Conservation (phyloP, 1,140 invertebrate species). For the Parapsyche elsis region DNA sequence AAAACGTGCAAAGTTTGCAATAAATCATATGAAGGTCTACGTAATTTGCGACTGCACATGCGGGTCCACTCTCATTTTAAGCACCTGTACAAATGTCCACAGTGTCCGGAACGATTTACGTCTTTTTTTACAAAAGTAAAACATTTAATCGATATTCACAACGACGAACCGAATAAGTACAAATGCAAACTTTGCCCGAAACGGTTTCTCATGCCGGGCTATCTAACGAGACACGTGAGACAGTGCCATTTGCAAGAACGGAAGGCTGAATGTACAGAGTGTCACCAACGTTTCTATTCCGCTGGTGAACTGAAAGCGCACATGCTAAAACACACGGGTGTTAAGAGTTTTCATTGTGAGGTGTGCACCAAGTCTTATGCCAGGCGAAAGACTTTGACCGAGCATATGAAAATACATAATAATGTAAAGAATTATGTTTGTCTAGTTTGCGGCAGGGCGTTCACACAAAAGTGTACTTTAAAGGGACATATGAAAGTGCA, state of each 20-base stretch:
- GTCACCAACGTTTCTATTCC: slow-evolving; percentile 28
- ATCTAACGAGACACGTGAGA: slow-evolving; percentile 37
- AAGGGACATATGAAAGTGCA: slow-evolving; percentile 64
- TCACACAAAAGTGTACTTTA: slow-evolving; percentile 65
- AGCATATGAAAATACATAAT: slow-evolving; percentile 76
- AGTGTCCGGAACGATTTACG: slow-evolving; percentile 65
- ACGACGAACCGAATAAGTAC: slow-evolving; percentile 47
- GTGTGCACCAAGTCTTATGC: slow-evolving; percentile 73
- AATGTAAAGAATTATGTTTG: slow-evolving; percentile 68
- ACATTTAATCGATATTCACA: slow-evolving; percentile 62
- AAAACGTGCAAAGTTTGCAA: not conserved
- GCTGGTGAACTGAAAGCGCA: not conserved
- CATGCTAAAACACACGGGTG: slow-evolving; percentile 75
- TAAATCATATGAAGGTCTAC: not conserved
- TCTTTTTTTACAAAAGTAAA: slow-evolving; percentile 64
- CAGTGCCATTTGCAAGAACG: slow-evolving; percentile 33
- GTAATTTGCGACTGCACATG: slow-evolving; percentile 48
- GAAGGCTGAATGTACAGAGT: slow-evolving; percentile 4
- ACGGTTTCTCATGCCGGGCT: slow-evolving; percentile 7
- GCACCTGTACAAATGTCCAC: slow-evolving; percentile 62
- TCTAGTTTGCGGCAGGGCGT: slow-evolving; percentile 67
- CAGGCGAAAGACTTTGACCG: slow-evolving; percentile 75
- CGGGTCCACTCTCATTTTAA: slow-evolving; percentile 53
- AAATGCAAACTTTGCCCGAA: slow-evolving; percentile 44
- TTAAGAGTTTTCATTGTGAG: slow-evolving; percentile 69